phyloP scores from a whole-genome alignment of 2,888 invertebrate genomes.

The Gymnocheta viridis region DNA sequence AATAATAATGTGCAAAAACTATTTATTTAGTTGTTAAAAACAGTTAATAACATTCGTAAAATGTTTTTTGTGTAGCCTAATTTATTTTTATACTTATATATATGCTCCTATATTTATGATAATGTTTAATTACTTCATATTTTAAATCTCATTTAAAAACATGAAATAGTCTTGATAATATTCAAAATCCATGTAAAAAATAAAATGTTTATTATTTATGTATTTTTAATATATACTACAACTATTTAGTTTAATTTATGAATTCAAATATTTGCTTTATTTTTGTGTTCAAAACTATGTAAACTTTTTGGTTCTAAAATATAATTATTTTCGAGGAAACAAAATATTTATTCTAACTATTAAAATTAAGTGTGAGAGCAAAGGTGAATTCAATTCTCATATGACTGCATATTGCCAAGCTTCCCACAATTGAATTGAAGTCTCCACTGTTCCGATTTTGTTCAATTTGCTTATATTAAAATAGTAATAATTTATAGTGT shows the following conservation, averaged over 20 bases:
- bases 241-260: conserved; percentile 15
- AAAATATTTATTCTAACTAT: too few species aligned
- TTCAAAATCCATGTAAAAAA: neutral
- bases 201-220: neutral
- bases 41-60: neutral
- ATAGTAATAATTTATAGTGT: too few species aligned
- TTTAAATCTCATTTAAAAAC: conserved; percentile 20
- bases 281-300: neutral
- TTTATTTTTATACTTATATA: conserved; percentile 20
- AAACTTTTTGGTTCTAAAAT: conserved; percentile 30
- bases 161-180: conserved; percentile 15
- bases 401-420: too few species aligned
- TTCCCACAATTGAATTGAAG: too few species aligned
- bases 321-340: neutral
- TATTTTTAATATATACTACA: conserved; percentile 21
- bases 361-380: too few species aligned
- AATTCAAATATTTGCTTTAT: neutral
- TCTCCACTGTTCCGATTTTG: too few species aligned
- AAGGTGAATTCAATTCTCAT: too few species aligned
- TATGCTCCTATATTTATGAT: neutral
- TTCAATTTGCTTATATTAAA: too few species aligned
- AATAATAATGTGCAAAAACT: conserved; percentile 19
- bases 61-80: conserved; percentile 34
- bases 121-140: neutral
- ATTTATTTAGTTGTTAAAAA: neutral